A percentile compares a stretch with the other conserved stretches of the same genome.
These are phyloP conservation scores for Xiphorhynchus erythropygius DNA, from an alignment of 2,797 vertebrate species.

Conservation along the genomic window DNA sequence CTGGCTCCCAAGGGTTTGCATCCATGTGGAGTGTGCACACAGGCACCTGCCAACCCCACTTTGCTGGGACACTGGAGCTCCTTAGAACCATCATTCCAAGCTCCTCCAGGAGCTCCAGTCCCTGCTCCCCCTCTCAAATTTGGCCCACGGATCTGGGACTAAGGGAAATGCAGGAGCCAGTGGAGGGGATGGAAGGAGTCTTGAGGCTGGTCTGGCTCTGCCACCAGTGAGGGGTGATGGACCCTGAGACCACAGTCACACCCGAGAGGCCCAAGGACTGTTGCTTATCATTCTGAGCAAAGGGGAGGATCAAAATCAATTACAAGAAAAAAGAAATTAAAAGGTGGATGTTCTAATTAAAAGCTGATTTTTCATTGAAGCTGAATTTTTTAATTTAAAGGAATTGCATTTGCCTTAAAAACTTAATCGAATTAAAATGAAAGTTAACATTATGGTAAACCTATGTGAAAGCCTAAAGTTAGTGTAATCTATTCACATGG, in stretches of 20 bases:
- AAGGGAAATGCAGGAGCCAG: accelerated
- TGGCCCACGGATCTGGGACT: background rate
- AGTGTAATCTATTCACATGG: background rate
- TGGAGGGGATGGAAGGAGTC: background rate
- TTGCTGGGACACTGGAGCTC: background rate
- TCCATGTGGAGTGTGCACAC: accelerated
- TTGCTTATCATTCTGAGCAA: background rate
- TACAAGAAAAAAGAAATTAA: background rate
- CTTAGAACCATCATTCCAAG: accelerated
- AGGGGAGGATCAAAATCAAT: background rate
- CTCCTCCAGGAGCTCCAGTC: background rate
- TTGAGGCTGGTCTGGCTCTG: background rate
- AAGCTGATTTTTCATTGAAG: background rate
- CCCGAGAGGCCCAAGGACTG: accelerated
- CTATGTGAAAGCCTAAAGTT: background rate
- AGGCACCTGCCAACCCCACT: background rate
- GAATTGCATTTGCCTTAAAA: slow-evolving; percentile 17
- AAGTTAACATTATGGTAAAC: slow-evolving; percentile 23
- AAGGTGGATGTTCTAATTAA: slow-evolving; percentile 9
- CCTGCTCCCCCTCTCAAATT: background rate
- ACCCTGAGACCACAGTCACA: background rate
- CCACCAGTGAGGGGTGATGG: background rate
- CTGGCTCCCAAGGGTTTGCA: background rate
- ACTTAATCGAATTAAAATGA: slow-evolving; percentile 1
- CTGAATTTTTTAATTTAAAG: background rate